phyloP scores from a whole-genome alignment of 1,140 invertebrate species.

The Heliothis virescens region DNA sequence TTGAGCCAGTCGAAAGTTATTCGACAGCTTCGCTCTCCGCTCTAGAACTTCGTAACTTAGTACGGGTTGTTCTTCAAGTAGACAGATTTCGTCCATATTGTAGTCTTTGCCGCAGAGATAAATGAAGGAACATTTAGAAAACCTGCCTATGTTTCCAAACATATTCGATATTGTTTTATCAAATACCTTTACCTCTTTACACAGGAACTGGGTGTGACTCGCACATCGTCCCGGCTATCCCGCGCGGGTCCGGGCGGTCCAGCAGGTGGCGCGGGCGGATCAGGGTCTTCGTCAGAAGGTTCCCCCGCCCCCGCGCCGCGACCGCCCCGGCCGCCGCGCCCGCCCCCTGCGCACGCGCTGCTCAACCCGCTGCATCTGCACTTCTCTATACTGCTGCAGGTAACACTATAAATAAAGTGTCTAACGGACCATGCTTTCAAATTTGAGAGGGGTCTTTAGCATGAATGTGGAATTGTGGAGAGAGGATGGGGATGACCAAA shows the following conservation, averaged over 20 bases:
- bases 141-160: no score
- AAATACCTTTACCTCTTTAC: neutral
- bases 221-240: conserved; percentile 91
- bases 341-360: conserved; percentile 72
- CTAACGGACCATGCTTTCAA: no score
- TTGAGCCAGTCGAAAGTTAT: no score
- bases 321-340: conserved; percentile 50
- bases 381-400: conserved; percentile 93
- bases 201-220: conserved; percentile 87
- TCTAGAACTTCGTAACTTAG: no score
- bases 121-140: no score
- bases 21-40: no score
- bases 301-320: conserved; percentile 60
- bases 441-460: no score
- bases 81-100: neutral
- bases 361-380: conserved; percentile 94
- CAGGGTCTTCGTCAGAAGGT: conserved; percentile 54
- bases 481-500: no score
- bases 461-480: no score
- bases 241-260: conserved; percentile 52
- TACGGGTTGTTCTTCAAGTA: no score
- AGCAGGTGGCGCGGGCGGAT: conserved; percentile 43
- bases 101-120: no score
- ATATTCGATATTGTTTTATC: no score
- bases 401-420: conserved; percentile 52